Conservation (phyloP, 2,113 vertebrate species). For the Gorsachius goisagi region DNA sequence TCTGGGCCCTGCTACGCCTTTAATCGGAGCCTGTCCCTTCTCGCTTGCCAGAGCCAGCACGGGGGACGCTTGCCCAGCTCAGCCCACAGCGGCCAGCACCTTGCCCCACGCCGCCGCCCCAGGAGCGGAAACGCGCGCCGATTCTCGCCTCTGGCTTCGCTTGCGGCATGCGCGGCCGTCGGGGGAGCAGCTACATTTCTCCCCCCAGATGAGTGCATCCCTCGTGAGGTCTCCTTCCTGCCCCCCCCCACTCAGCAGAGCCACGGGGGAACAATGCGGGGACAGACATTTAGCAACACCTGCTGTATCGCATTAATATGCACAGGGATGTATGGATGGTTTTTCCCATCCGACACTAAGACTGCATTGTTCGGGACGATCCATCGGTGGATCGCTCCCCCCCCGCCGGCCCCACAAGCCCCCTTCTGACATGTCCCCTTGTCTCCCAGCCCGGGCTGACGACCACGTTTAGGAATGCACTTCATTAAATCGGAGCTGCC, state of each 20-base stretch:
- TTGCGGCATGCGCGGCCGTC: not conserved
- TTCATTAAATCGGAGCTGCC: constrained; percentile 92
- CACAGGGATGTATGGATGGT: constrained; percentile 52
- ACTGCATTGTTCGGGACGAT: constrained; percentile 67
- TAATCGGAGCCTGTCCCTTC: not conserved
- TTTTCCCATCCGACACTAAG: constrained; percentile 62
- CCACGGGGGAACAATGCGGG: constrained; percentile 60
- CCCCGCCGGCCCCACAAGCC: constrained; percentile 28
- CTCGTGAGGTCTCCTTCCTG: not conserved
- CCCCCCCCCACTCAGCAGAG: constrained; percentile 20
- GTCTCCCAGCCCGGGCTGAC: constrained; percentile 66
- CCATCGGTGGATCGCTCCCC: constrained; percentile 56
- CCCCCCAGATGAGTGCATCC: not conserved
- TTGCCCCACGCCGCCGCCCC: not conserved
- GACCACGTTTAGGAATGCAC: constrained; percentile 87
- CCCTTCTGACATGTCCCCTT: constrained; percentile 73
- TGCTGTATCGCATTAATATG: constrained; percentile 77
- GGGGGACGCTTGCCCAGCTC: not conserved
- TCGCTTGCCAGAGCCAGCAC: not conserved
- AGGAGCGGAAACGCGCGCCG: not conserved
- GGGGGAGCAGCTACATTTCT: not conserved
- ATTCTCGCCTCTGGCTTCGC: not conserved
- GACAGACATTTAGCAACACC: constrained; percentile 73
- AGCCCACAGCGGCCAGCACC: not conserved
- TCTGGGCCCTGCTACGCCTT: not conserved